These are phyloP conservation scores for Plagodis dolabraria DNA, from an alignment of 2,888 invertebrate genomes.

Conservation along the genomic window DNA sequence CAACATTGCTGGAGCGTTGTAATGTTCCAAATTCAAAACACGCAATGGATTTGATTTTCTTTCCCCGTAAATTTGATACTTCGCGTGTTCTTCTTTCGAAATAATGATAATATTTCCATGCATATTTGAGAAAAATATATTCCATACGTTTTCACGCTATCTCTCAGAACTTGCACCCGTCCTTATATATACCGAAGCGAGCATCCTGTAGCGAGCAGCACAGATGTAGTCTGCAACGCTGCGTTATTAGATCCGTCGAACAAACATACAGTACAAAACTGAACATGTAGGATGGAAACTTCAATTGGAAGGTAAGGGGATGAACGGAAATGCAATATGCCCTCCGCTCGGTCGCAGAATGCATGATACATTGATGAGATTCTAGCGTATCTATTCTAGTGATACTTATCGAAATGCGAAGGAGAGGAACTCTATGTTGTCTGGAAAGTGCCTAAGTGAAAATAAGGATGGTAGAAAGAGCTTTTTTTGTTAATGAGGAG, in stretches of 20 bases:
- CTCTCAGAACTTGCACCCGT: slow-evolving; percentile 7
- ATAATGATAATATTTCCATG: too few relatives aligned
- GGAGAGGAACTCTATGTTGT: too few relatives aligned
- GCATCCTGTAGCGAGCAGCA: slow-evolving; percentile 22
- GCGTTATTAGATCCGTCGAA: slow-evolving; percentile 45
- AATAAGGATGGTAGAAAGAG: too few relatives aligned
- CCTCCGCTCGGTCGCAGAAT: slow-evolving; percentile 3
- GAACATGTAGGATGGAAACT: slow-evolving; percentile 12
- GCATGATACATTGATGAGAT: slow-evolving; percentile 14
- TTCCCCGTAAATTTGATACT: too few relatives aligned
- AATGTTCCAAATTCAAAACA: too few relatives aligned
- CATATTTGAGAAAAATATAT: too few relatives aligned
- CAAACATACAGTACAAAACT: slow-evolving; percentile 31
- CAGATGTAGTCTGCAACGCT: slow-evolving; percentile 47
- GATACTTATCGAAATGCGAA: too few relatives aligned
- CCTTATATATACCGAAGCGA: slow-evolving; percentile 26
- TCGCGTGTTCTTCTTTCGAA: too few relatives aligned
- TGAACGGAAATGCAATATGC: slow-evolving; percentile 24
- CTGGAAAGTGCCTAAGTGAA: too few relatives aligned
- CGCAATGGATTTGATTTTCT: too few relatives aligned
- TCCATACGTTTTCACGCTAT: neutral
- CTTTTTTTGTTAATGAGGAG: too few relatives aligned
- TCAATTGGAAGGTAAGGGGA: slow-evolving; percentile 19
- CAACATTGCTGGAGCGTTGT: too few relatives aligned
- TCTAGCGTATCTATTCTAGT: neutral